Evolutionary conservation across 2,797 vertebrate genomes (phyloP), one percentile per base, ranked within the genome.

Genomic region (Gallirallus australis): DNA sequence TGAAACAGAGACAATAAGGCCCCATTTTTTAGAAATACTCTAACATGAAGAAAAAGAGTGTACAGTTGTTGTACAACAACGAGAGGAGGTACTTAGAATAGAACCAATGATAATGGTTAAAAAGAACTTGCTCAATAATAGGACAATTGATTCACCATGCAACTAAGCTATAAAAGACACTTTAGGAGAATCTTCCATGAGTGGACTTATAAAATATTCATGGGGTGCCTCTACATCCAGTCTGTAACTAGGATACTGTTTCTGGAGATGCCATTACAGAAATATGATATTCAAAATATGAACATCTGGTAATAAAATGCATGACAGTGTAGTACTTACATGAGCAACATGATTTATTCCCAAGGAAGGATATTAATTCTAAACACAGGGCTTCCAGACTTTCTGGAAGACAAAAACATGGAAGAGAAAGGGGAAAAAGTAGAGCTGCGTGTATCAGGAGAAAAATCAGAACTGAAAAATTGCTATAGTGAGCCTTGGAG

Each of bases 281-380:
- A 94, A 94, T 92, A 82, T 4, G 57, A 91, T 93, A 96, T 94
- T 96, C 85, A 93, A 79, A 96, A 93, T 85, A 78, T n/a, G 90
- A 96, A 88, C 90, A 93, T 95, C 92, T 94, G 87, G 92, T 96
- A 96, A 97, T 95, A 95, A 95, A 86, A 92, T 78, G 83, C 95
- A 96, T 86, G 80, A 53, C 56, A 89, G 77, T 84, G 63, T 73
- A 91, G 72, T 88, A 94, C 92, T 97, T 94, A 94, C 70, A 93
- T 63, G 40, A 94, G 82, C 95, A 95, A 87, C 82, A 90, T 56
- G 59, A 95, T 87, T 93, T 96, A 96, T 96, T 97, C 96, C 96
- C 94, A 86, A 75, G 82, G 76, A 96, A 89, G 82, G 45, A 77
- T 80, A 92, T 96, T 95, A 96, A 96, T 96, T 96, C 94, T 82